Evolutionary conservation across 2,797 vertebrate species (phyloP), one percentile per base, ranked within the genome.

Genomic region (Propithecus deckenii): DNA sequence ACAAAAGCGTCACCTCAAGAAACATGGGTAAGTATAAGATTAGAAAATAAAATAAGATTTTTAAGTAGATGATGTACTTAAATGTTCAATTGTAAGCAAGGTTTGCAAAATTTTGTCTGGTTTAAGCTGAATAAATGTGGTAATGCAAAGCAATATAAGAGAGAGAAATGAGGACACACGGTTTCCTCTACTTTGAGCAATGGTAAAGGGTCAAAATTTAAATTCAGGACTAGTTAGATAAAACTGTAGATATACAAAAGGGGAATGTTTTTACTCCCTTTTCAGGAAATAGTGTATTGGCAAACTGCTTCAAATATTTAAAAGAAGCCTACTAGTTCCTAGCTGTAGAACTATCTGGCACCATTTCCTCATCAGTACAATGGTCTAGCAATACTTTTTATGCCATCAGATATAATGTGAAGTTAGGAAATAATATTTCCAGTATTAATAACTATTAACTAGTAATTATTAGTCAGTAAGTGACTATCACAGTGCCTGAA

Each of bases 1-100:
- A 79, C 89, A 86, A 92, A 96, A 72, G 35, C 43, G 0, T 91
- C 85, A 41, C 23, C 0, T 1, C 0, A 75, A 92, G 94, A 95
- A 92, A 63, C 65, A 20, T 43, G 52, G 98, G 98, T 99, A 97
- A 98, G 98, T 89, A 18, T 41, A 96, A 84, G 23, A 83, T 93
- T 92, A 35, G 59, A 30, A 35, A 92, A 50, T 50, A 5, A 65
- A 95, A 14, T 50, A 74, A 81, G 72, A 79, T 13, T 81, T 80
- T 55, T 72, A 84, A 65, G 52, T 84, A 86, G 52, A 35, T 71
- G 67, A 59, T 20, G 30, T 55, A 55, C 43, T 48, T 81, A 38
- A 3, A 67, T 35, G 22, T 2, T 35, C 46, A 41, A 18, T 30
- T 69, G 30, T 92, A 41, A 50, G 20, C n/a, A 2, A 48, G 7